Conservation (phyloP, 2,888 invertebrate genomes). For the Apamea monoglypha region DNA sequence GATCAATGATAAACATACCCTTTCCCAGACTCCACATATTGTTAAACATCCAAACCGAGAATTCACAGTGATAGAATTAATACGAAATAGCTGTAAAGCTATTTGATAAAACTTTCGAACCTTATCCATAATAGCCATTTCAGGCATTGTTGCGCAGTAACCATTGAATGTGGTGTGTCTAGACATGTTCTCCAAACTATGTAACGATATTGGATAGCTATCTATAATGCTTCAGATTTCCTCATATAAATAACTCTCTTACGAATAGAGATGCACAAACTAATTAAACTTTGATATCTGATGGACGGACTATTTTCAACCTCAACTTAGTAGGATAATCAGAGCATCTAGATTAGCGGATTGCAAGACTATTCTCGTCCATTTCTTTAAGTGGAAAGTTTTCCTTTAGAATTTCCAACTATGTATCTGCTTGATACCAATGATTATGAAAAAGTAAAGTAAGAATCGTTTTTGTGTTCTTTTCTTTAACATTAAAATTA, state of each 20-base stretch:
- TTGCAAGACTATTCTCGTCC: conserved; percentile 4
- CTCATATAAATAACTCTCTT: background rate
- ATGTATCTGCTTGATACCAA: background rate
- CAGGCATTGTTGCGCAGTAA: background rate
- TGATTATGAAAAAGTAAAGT: background rate
- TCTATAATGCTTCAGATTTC: conserved; percentile 18
- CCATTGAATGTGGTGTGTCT: background rate
- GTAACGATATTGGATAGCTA: background rate
- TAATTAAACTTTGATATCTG: conserved; percentile 55
- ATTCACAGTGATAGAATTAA: background rate
- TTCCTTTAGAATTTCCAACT: background rate
- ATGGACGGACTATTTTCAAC: conserved; percentile 34
- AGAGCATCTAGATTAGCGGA: background rate
- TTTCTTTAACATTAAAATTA: background rate
- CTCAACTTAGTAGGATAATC: conserved; percentile 19
- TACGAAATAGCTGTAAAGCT: background rate
- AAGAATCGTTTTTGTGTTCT: background rate
- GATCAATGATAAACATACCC: background rate
- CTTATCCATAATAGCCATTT: background rate
- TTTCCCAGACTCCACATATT: background rate
- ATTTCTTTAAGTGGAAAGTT: background rate
- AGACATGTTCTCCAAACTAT: background rate
- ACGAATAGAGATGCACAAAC: conserved; percentile 36
- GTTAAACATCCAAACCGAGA: background rate
- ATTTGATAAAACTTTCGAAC: background rate